Percentiles rank a stretch among this genome's conserved stretches.
phyloP scores from a whole-genome alignment of 2,113 vertebrate genomes.

The Odobenus rosmarus region DNA sequence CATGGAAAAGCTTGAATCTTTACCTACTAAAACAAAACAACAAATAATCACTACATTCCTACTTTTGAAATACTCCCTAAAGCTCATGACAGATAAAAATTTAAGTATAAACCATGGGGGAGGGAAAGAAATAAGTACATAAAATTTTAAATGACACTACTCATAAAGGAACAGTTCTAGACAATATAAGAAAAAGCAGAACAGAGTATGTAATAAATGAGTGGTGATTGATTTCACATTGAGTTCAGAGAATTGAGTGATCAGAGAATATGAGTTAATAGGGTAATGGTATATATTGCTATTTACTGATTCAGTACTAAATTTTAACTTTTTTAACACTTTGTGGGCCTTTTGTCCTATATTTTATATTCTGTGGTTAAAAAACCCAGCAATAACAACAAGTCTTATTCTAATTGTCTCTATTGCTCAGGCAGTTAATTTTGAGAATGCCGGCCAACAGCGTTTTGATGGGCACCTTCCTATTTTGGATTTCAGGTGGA shows the following conservation, averaged over 20 bases:
- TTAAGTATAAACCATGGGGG: neutral
- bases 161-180: neutral
- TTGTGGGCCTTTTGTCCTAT: neutral
- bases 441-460: neutral
- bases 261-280: neutral
- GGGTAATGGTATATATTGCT: neutral
- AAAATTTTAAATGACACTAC: constrained; percentile 38
- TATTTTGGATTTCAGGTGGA: constrained; percentile 89
- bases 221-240: neutral
- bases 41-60: neutral
- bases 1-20: constrained; percentile 1
- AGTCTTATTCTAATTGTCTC: neutral
- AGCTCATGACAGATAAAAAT: neutral
- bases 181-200: neutral
- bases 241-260: neutral
- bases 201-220: neutral
- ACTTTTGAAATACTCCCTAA: constrained; percentile 5
- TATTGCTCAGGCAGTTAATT: neutral
- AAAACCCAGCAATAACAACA: neutral
- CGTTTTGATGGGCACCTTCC: neutral
- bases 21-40: neutral
- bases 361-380: neutral
- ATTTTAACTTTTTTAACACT: neutral
- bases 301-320: constrained; percentile 37
- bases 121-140: neutral